Evolutionary conservation across 2,113 vertebrate species (phyloP), one percentile per base, ranked within the genome.

Genomic region (Mandrillus leucophaeus): DNA sequence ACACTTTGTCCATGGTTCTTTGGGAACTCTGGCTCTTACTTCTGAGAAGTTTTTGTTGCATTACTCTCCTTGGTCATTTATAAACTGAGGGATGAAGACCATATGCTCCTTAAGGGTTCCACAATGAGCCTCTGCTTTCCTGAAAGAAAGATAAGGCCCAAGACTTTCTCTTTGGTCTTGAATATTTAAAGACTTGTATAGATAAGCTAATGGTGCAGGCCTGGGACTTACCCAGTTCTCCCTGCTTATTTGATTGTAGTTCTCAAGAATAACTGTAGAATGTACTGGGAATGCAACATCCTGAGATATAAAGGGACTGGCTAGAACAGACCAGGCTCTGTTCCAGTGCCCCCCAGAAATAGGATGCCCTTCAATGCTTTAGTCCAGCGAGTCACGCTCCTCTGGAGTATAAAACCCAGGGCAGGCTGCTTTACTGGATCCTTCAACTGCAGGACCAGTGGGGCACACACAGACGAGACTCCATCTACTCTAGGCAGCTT

Each of bases 1-100:
- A 11, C 0, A 0, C 2, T 8, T 75, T 35, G 18, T 12, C 7
- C 25, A 25, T 5, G 5, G 5, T 57, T 9, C 2, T 81, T n/a
- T 32, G 16, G 23, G 4, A 84, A 32, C 17, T 13, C 45, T 90
- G 35, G 3, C 2, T 91, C 35, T 83, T 9, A 78, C 4, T 27
- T 78, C 59, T 52, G 40, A 94, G 25, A 95, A 48, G 1, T 0
- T 8, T 1, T 32, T 43, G 8, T 55, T 79, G 25, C 22, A 4
- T 88, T 50, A n/a, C 10, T 38, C 2, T 35, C 32, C 5, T 80
- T 50, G 5, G 1, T n/a, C 17, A 14, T 32, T 52, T 81, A 11
- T 68, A 4, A 78, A 55, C 11, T 79, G 48, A 17, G 4, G 48
- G 38, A 79, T 0, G 0, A 22, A 68, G 79, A 38, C 2, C 1